Evolutionary conservation across 2,113 vertebrate species (phyloP).

Genomic region (Clinocottus analis): DNA sequence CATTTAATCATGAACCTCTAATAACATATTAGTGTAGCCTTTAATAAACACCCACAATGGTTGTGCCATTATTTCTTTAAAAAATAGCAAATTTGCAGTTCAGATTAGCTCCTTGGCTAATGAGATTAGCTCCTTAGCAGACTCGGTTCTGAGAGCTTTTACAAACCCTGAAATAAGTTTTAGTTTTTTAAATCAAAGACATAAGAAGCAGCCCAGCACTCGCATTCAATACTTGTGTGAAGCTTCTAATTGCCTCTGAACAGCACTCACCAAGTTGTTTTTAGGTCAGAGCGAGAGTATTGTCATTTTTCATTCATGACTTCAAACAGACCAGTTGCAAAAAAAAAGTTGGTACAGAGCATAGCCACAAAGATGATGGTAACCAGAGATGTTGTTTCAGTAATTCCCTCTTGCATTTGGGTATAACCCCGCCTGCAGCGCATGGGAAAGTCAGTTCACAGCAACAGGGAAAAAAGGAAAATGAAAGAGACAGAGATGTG

Average conservation of each 20-base stretch:
- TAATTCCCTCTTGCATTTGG: slow-evolving; percentile 67
- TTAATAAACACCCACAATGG: not conserved
- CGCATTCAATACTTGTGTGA: slow-evolving; percentile 60
- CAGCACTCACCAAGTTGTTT: slow-evolving; percentile 52
- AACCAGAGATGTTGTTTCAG: slow-evolving; percentile 83
- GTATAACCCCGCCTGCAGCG: slow-evolving; percentile 63
- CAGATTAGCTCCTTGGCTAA: not conserved
- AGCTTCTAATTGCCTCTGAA: slow-evolving; percentile 73
- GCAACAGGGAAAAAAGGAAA: slow-evolving; percentile 60
- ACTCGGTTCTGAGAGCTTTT: not conserved
- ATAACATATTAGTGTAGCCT: not conserved
- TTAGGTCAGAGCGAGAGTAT: slow-evolving; percentile 65
- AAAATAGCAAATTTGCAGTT: not conserved
- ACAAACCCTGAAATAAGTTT: not conserved
- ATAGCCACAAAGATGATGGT: slow-evolving; percentile 72
- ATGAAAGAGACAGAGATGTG: slow-evolving; percentile 44
- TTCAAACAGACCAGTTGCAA: slow-evolving; percentile 78
- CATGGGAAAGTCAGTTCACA: slow-evolving; percentile 65
- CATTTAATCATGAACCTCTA: not conserved
- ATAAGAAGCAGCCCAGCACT: slow-evolving; percentile 30
- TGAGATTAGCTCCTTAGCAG: not conserved
- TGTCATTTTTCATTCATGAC: slow-evolving; percentile 83
- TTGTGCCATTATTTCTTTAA: not conserved
- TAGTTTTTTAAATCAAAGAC: slow-evolving; percentile 36
- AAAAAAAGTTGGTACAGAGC: slow-evolving; percentile 71